Evolutionary conservation across 2,888 invertebrate genomes (phyloP).

Genomic region (Gortyna flavago): DNA sequence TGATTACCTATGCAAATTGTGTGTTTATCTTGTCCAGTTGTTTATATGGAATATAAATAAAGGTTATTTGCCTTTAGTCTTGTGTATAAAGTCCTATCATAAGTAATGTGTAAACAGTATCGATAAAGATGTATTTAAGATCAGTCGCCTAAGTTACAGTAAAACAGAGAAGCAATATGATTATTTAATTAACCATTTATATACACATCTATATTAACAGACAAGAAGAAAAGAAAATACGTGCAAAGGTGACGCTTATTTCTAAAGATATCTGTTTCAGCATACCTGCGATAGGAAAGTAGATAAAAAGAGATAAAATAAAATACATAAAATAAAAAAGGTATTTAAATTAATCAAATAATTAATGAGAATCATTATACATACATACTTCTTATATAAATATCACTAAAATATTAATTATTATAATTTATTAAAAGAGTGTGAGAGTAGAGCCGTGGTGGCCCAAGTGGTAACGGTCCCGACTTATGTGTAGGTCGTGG

Average conservation of each 20-base stretch:
- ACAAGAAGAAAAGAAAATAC: not conserved
- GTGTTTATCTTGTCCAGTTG: constrained; percentile 37
- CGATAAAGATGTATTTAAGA: not conserved
- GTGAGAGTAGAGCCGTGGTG: too few relatives aligned
- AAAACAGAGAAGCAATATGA: too few relatives aligned
- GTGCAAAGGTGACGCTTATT: not conserved
- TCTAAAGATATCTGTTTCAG: not conserved
- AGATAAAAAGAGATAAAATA: not conserved
- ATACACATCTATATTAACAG: not conserved
- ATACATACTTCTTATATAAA: too few relatives aligned
- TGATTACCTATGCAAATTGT: constrained; percentile 57
- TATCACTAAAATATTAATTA: too few relatives aligned
- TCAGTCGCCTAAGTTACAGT: not conserved
- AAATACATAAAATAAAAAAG: not conserved
- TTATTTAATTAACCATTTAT: not conserved
- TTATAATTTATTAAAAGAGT: too few relatives aligned
- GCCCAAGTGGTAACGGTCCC: too few relatives aligned
- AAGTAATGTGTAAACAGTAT: constrained; percentile 4
- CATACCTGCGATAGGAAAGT: not conserved
- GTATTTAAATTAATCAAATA: not conserved
- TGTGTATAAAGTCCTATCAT: constrained; percentile 8
- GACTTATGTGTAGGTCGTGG: too few relatives aligned
- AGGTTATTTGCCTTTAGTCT: constrained; percentile 24
- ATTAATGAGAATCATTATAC: not conserved
- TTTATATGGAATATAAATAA: constrained; percentile 47